A percentile compares a stretch with the other conserved stretches of the same genome.
phyloP scores from a whole-genome alignment of 2,113 vertebrate species.

The Paracanthobrama guichenoti region DNA sequence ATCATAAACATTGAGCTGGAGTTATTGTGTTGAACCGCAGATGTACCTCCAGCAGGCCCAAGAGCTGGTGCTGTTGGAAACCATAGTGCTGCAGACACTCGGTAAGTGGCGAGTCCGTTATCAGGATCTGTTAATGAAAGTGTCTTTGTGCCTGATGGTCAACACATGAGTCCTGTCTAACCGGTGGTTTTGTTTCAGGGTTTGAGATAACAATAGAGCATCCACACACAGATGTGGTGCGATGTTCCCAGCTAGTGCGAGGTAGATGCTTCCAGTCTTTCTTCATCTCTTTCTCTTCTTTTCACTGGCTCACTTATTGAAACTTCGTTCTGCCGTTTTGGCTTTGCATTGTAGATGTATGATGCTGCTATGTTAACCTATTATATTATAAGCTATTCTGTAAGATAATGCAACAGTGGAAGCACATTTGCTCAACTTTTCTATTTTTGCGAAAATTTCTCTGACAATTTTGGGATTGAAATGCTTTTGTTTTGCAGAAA shows the following conservation, averaged over 20 bases:
- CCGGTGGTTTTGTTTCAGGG: constrained; percentile 77
- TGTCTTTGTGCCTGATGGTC: not conserved
- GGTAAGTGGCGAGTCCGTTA: constrained; percentile 77
- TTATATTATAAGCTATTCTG: too few species aligned
- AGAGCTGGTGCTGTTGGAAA: constrained; percentile 98
- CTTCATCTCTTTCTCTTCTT: not conserved
- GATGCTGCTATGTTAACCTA: too few species aligned
- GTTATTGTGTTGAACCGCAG: constrained; percentile 73
- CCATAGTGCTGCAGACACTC: constrained; percentile 97
- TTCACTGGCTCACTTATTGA: not conserved
- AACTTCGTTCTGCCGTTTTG: not conserved
- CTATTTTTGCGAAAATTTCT: too few species aligned
- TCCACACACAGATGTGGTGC: constrained; percentile 99
- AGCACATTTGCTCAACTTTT: too few species aligned
- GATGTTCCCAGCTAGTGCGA: constrained; percentile 99
- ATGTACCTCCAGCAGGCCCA: constrained; percentile 97
- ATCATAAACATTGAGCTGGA: not conserved
- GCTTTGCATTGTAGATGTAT: not conserved
- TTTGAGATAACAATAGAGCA: constrained; percentile 99
- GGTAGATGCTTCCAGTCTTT: constrained; percentile 74
- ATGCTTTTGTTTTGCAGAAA: too few species aligned
- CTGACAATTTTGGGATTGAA: too few species aligned
- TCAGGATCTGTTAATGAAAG: not conserved
- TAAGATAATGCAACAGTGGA: too few species aligned
- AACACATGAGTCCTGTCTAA: not conserved